Evolutionary conservation across 2,113 vertebrate species (phyloP).

Genomic region (Rhizomys pruinosus): DNA sequence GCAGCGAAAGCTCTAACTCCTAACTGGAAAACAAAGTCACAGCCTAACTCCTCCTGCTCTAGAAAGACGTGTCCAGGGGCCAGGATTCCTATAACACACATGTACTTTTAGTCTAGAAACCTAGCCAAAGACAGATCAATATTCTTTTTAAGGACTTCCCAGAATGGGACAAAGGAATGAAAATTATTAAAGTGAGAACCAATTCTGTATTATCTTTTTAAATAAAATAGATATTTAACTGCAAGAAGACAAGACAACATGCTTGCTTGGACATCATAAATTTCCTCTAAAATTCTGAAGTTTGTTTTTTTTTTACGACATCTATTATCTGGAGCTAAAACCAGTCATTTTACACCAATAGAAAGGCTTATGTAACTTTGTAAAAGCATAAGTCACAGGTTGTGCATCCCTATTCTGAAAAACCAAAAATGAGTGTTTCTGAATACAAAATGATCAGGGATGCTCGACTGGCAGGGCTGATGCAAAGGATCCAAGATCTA

Average conservation of each 20-base stretch:
- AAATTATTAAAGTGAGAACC: not conserved
- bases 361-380: not conserved
- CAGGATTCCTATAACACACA: not conserved
- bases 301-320: not conserved
- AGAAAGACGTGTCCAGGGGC: not conserved
- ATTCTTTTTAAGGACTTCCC: not conserved
- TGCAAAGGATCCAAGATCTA: not conserved
- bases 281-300: not conserved
- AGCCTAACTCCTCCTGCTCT: not conserved
- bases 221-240: not conserved
- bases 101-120: not conserved
- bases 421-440: not conserved
- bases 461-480: not conserved
- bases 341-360: not conserved
- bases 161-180: not conserved
- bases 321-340: not conserved
- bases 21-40: not conserved
- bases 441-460: not conserved
- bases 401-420: not conserved
- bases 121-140: not conserved
- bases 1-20: not conserved
- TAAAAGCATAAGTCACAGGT: not conserved
- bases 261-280: not conserved
- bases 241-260: not conserved
- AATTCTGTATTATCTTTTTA: not conserved